phyloP scores from a whole-genome alignment of 2,888 invertebrate genomes.

The Luffia ferchaultella region DNA sequence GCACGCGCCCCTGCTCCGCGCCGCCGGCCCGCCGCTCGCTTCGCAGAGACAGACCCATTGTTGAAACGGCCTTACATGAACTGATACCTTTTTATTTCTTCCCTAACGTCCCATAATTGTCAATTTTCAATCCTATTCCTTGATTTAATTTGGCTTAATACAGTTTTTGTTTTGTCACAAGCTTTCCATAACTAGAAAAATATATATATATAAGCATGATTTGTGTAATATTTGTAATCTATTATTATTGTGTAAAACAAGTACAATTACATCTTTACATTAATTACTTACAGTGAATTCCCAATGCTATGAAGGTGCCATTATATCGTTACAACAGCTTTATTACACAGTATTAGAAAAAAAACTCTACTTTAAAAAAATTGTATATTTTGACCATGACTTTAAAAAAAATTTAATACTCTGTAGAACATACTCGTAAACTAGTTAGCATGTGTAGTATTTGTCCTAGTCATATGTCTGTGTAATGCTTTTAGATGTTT shows the following conservation, averaged over 20 bases:
- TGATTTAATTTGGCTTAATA: background rate
- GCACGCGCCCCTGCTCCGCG: constrained; percentile 49
- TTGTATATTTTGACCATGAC: too few relatives aligned
- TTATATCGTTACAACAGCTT: background rate
- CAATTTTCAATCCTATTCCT: constrained; percentile 6
- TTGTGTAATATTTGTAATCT: background rate
- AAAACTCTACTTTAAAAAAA: too few relatives aligned
- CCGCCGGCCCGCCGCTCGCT: constrained; percentile 5
- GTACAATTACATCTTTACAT: too few relatives aligned
- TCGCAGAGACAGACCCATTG: constrained; percentile 7
- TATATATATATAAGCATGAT: background rate
- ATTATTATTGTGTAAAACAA: background rate
- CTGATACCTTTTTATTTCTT: background rate
- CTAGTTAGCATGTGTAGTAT: constrained; percentile 1
- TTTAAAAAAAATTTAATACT: background rate
- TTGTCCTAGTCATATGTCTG: background rate
- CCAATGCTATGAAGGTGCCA: background rate
- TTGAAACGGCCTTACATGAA: constrained; percentile 7
- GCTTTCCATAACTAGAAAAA: constrained; percentile 1
- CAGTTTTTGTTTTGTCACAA: background rate
- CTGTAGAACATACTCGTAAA: constrained; percentile 1
- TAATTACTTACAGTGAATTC: too few relatives aligned
- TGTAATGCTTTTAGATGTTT: background rate
- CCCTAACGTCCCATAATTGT: constrained; percentile 22
- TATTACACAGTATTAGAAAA: background rate